phyloP scores from a whole-genome alignment of 1,140 invertebrate species.

The Lutraria rhynchaena region DNA sequence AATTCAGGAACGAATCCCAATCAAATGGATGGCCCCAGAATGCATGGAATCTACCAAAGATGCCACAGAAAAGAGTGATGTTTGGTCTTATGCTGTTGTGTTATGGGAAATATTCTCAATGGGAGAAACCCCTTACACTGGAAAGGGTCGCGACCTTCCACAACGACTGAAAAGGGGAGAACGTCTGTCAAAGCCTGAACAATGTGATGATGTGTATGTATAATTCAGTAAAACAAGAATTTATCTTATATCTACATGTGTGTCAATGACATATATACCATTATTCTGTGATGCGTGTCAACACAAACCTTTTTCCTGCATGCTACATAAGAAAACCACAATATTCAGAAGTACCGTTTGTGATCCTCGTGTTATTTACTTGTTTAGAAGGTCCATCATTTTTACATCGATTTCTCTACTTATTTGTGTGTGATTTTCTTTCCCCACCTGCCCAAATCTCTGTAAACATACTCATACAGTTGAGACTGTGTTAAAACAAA shows the following conservation, averaged over 20 bases:
- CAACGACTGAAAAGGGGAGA: conserved; percentile 12
- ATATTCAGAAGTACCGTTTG: not conserved
- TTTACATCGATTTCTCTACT: too few relatives aligned
- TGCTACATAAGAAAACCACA: not conserved
- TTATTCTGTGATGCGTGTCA: not conserved
- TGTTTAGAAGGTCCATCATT: too few relatives aligned
- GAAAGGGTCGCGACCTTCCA: conserved; percentile 28
- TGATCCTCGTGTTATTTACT: too few relatives aligned
- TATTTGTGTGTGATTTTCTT: too few relatives aligned
- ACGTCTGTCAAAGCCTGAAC: conserved; percentile 33
- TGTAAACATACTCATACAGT: too few relatives aligned
- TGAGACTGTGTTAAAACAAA: too few relatives aligned
- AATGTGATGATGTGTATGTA: conserved; percentile 38
- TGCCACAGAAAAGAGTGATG: conserved; percentile 69
- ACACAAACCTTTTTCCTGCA: not conserved
- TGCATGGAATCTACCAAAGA: conserved; percentile 48
- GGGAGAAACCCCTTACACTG: conserved; percentile 20
- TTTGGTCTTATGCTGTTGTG: conserved; percentile 76
- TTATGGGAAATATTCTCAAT: conserved; percentile 71
- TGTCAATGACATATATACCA: not conserved
- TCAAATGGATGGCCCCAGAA: conserved; percentile 71
- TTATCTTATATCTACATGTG: not conserved
- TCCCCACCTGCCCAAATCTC: too few relatives aligned
- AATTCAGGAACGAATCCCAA: conserved; percentile 63
- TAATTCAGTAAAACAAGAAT: not conserved